phyloP scores from a whole-genome alignment of 2,797 vertebrate genomes.

The Clarias platycephalus region DNA sequence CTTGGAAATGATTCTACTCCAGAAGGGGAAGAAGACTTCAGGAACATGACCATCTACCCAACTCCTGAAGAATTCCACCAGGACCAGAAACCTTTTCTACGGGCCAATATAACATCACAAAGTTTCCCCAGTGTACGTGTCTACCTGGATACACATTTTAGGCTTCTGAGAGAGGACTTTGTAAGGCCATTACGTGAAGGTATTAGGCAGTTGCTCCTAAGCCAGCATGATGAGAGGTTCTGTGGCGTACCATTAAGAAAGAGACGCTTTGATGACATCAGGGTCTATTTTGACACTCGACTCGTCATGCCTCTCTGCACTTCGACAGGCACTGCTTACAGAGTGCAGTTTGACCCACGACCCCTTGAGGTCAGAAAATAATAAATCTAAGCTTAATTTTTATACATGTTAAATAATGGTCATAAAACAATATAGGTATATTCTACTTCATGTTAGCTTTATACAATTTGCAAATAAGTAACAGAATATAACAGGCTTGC shows the following conservation, averaged over 20 bases:
- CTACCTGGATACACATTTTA: conserved; percentile 93
- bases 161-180: conserved; percentile 91
- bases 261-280: conserved; percentile 85
- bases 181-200: conserved; percentile 90
- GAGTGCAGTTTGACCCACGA: conserved; percentile 80
- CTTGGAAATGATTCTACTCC: conserved; percentile 60
- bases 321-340: conserved; percentile 77
- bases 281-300: conserved; percentile 81
- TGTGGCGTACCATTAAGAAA: conserved; percentile 65
- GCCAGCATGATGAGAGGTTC: conserved; percentile 56
- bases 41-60: conserved; percentile 83
- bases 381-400: background rate
- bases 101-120: conserved; percentile 80
- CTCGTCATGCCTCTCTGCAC: conserved; percentile 80
- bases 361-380: conserved; percentile 73
- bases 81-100: conserved; percentile 80
- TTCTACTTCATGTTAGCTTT: background rate
- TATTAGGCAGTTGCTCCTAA: conserved; percentile 77
- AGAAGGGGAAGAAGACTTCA: conserved; percentile 71
- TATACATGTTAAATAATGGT: background rate
- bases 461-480: background rate
- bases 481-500: background rate
- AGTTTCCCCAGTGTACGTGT: conserved; percentile 76
- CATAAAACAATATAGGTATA: background rate
- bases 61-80: conserved; percentile 81